Conservation (phyloP, 2,113 vertebrate genomes). For the Rhynchomys soricoides region DNA sequence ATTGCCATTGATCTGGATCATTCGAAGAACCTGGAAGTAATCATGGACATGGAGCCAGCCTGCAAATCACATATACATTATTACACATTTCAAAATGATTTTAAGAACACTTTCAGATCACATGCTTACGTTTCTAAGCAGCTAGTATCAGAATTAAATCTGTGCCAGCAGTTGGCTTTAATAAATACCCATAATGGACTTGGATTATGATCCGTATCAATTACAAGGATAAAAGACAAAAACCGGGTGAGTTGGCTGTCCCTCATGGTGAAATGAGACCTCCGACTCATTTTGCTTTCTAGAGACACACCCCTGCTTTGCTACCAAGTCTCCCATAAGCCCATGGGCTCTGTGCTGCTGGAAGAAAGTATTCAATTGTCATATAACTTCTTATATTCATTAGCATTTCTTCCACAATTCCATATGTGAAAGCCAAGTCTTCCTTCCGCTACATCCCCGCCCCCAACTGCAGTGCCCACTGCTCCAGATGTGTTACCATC, state of each 20-base stretch:
- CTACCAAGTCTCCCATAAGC: not conserved
- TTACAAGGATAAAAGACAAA: conserved; percentile 30
- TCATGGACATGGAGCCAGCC: conserved; percentile 79
- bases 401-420: not conserved
- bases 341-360: not conserved
- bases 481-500: not conserved
- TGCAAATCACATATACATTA: conserved; percentile 80
- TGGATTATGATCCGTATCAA: conserved; percentile 6
- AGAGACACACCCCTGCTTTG: not conserved
- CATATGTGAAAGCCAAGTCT: not conserved
- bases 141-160: conserved; percentile 71
- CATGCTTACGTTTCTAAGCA: conserved; percentile 75
- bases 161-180: conserved; percentile 59
- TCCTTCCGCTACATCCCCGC: not conserved
- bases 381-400: not conserved
- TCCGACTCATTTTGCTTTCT: not conserved
- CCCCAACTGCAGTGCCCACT: not conserved
- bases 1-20: conserved; percentile 64
- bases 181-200: not conserved
- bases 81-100: conserved; percentile 83
- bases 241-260: not conserved
- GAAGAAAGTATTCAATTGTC: not conserved
- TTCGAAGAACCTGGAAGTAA: conserved; percentile 83
- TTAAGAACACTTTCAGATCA: conserved; percentile 80
- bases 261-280: not conserved